These are phyloP conservation scores for Polypedilum vanderplanki DNA, from an alignment of 1,140 invertebrate species.

Conservation along the genomic window DNA sequence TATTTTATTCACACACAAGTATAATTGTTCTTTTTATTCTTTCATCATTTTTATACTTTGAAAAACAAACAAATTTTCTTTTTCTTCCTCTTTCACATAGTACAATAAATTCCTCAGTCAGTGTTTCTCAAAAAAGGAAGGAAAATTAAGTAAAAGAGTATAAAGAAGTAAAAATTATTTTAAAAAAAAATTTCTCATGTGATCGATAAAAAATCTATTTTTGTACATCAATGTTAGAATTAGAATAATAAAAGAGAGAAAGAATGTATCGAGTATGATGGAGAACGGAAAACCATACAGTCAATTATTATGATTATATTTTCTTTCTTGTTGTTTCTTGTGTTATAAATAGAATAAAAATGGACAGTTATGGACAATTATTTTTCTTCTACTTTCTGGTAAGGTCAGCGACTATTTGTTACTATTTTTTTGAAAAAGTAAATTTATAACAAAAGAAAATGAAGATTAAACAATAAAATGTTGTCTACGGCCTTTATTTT, in stretches of 20 bases:
- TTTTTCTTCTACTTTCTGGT: neutral
- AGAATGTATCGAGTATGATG: no score
- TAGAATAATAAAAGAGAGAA: neutral
- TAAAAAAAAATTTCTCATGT: neutral
- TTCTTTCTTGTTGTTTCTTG: neutral
- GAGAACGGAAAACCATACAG: no score
- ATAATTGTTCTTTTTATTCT: constrained; percentile 1
- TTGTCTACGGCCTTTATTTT: no score
- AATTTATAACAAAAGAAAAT: no score
- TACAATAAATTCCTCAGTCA: neutral
- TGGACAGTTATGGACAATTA: constrained; percentile 10
- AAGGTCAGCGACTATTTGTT: no score
- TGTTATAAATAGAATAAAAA: neutral
- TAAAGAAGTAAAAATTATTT: no score
- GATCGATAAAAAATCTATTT: constrained; percentile 14
- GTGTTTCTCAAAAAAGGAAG: neutral
- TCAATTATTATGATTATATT: neutral
- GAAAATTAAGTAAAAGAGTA: neutral
- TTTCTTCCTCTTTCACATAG: neutral
- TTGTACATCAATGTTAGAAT: constrained; percentile 1
- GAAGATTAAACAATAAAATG: no score
- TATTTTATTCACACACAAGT: constrained; percentile 24
- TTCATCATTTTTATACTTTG: neutral
- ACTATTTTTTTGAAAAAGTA: no score
- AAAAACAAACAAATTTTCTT: neutral